Percentiles rank a stretch among this genome's conserved stretches.
phyloP scores from a whole-genome alignment of 2,797 vertebrate genomes.

The Pteronotus mesoamericanus region DNA sequence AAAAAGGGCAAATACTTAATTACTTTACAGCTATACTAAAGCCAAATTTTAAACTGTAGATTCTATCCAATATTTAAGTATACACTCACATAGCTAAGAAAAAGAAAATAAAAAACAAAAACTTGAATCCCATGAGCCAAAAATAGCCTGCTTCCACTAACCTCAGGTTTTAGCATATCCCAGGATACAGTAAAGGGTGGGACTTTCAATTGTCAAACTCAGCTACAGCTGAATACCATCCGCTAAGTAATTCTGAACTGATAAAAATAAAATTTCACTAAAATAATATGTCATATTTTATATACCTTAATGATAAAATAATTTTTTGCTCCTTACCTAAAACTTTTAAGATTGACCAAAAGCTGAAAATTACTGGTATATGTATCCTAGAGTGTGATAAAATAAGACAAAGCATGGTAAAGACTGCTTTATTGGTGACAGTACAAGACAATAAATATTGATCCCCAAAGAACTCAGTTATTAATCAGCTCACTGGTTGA shows the following conservation, averaged over 20 bases:
- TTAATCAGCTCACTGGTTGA: slow-evolving; percentile 76
- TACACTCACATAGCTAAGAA: background rate
- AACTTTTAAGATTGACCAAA: background rate
- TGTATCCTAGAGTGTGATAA: background rate
- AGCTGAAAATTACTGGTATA: background rate
- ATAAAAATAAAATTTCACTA: background rate
- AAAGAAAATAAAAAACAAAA: background rate
- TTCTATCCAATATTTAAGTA: background rate
- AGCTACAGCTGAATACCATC: background rate
- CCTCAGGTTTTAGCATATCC: background rate
- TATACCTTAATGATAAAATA: background rate
- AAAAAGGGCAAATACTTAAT: background rate
- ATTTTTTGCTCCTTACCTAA: slow-evolving; percentile 13
- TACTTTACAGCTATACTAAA: background rate
- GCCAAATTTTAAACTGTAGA: background rate
- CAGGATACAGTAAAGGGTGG: rapidly evolving
- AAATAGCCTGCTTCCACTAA: background rate
- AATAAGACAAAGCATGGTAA: slow-evolving; percentile 69
- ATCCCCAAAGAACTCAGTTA: slow-evolving; percentile 84
- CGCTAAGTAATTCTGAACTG: background rate
- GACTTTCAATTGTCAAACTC: background rate
- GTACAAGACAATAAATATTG: slow-evolving; percentile 86
- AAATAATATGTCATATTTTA: background rate
- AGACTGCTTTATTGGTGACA: slow-evolving; percentile 87
- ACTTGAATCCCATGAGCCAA: background rate